Evolutionary conservation across 2,888 invertebrate genomes (phyloP), one percentile per base, ranked within the genome.

Genomic region (Andrena bucephala): DNA sequence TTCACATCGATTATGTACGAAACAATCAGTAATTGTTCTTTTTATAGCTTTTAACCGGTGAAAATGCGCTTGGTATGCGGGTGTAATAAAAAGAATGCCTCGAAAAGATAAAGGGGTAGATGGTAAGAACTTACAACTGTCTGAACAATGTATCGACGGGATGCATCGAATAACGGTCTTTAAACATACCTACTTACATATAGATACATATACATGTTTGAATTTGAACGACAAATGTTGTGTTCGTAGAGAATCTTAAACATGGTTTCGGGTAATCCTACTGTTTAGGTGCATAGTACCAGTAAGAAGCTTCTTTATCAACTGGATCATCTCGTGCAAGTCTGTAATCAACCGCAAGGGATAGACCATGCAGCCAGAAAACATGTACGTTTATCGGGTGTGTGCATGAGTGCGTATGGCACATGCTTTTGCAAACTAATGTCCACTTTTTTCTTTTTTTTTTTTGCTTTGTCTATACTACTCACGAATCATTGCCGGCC

Each of bases 301-400:
- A 98, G 98, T 95, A 98, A 99, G 95, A 98, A 98, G 95, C 96
- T 99, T 93, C 96, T 99, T 90, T 98, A 98, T 95, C 98, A 99
- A 94, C 96, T 99, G 93, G 98, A 99, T 95, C 98, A 98, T 94
- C 96, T 99, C 94, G 98, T 98, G 92, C 98, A 98, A 96, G 97
- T 98, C 94, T 98, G 98, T 95, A 98, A 98, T 95, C 98, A 98
- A 94, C 97, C 98, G 82, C 94, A 93, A 88, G 94, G 95, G 90
- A 94, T 95, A 91, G 97, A 97, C 93, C 96, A 96, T 92, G 95
- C 96, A 89, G 95, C 95, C 92, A 96, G 96, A 93, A 97, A 97
- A 95, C 97, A 97, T 95, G 96, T 96, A 96, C 95, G 95, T 95
- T 57, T 33, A 85, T 74, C 71, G 74, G 77, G 16, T 42, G 42